Conservation (phyloP, 2,113 vertebrate genomes). For the Rhinoderma darwinii region DNA sequence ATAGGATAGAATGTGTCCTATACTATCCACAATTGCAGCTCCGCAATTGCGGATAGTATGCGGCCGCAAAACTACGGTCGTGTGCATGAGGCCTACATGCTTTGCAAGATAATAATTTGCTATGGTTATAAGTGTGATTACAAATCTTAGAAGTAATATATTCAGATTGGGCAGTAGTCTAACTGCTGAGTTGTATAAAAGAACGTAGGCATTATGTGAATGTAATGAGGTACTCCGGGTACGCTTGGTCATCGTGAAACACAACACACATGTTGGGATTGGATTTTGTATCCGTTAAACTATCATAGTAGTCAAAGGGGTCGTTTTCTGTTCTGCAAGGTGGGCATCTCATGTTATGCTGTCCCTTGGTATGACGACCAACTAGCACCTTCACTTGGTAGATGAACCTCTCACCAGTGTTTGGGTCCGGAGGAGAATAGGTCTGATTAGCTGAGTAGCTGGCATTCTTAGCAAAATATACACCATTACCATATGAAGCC, state of each 20-base stretch:
- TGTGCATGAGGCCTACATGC: too few species aligned
- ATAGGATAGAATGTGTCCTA: too few species aligned
- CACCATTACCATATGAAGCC: slow-evolving; percentile 62
- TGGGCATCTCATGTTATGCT: slow-evolving; percentile 59
- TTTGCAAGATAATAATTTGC: too few species aligned
- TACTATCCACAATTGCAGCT: too few species aligned
- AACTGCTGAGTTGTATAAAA: not conserved
- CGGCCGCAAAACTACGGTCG: too few species aligned
- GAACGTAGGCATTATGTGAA: slow-evolving; percentile 59
- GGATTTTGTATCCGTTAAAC: slow-evolving; percentile 63
- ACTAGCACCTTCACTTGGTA: slow-evolving; percentile 72
- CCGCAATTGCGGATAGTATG: too few species aligned
- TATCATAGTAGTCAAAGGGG: slow-evolving; percentile 67
- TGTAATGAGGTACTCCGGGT: slow-evolving; percentile 75
- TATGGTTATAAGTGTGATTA: not conserved
- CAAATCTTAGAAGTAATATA: too few species aligned
- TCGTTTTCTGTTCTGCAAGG: slow-evolving; percentile 54
- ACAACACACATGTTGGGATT: slow-evolving; percentile 72
- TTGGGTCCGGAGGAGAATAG: slow-evolving; percentile 63
- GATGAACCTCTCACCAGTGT: slow-evolving; percentile 67
- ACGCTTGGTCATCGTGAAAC: slow-evolving; percentile 75
- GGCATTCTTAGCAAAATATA: slow-evolving; percentile 72
- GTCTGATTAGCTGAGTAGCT: slow-evolving; percentile 61
- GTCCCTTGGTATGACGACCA: slow-evolving; percentile 63
- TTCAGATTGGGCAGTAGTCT: not conserved